Evolutionary conservation across 2,113 vertebrate genomes (phyloP).

Genomic region (Calidris pygmaea): DNA sequence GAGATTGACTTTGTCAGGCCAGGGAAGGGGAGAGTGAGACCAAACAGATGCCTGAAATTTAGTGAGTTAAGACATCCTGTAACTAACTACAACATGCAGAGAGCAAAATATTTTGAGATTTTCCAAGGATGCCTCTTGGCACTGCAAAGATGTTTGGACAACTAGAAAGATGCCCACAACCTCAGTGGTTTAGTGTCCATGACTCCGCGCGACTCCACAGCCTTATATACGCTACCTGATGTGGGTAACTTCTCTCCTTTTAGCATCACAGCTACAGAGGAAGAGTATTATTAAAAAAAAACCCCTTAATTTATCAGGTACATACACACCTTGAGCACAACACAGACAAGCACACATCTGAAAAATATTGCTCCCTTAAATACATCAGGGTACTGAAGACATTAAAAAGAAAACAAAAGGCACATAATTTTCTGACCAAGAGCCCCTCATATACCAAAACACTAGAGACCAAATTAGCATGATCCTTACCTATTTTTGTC

Average conservation of each 20-base stretch:
- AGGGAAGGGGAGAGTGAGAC: not conserved
- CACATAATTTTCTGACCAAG: not conserved
- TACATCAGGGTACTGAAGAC: not conserved
- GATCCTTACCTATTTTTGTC: not conserved
- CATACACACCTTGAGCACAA: not conserved
- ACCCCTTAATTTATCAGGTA: not conserved
- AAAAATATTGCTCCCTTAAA: not conserved
- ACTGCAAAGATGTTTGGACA: not conserved
- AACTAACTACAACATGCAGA: not conserved
- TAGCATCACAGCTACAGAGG: not conserved
- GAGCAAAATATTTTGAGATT: not conserved
- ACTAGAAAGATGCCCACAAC: not conserved
- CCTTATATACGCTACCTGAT: accelerated
- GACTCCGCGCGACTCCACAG: not conserved
- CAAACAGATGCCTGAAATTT: not conserved
- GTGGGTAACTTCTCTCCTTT: not conserved
- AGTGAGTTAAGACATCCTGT: not conserved
- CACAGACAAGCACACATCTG: not conserved
- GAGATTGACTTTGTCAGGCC: not conserved
- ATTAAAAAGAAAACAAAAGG: not conserved
- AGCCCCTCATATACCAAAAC: not conserved
- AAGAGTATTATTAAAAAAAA: not conserved
- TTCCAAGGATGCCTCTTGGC: not conserved
- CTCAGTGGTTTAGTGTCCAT: not conserved
- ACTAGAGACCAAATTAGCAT: accelerated